A percentile compares a stretch with the other conserved stretches of the same genome.
Conservation (phyloP, 2,797 vertebrate genomes). For the Salarias fasciatus region DNA sequence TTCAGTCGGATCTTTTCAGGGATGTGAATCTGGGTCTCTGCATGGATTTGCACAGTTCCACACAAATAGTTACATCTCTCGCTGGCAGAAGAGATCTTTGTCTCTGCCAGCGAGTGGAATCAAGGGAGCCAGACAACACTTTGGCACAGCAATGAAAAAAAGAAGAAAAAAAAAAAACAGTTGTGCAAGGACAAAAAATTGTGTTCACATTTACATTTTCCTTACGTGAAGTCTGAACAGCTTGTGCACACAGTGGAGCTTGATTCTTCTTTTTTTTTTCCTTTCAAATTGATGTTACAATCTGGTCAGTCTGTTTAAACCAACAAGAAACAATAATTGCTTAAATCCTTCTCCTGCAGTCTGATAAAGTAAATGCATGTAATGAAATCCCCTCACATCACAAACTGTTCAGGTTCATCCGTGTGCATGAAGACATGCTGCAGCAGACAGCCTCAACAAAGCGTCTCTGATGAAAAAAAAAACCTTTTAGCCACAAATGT, state of each 20-base stretch:
- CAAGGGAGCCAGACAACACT: slow-evolving; percentile 36
- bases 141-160: slow-evolving; percentile 29
- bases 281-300: slow-evolving; percentile 9
- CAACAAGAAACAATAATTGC: slow-evolving; percentile 12
- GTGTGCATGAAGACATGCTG: no score
- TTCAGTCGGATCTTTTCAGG: neutral
- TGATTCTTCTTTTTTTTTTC: neutral
- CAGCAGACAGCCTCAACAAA: no score
- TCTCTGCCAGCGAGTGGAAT: slow-evolving; percentile 21
- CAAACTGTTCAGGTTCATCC: no score
- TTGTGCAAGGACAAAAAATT: slow-evolving; percentile 26
- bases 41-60: slow-evolving; percentile 1
- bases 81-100: slow-evolving; percentile 27
- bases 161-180: slow-evolving; percentile 30
- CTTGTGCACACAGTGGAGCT: slow-evolving; percentile 3
- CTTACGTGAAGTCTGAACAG: slow-evolving; percentile 24
- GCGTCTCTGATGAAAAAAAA: neutral
- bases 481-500: neutral
- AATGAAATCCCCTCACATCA: neutral
- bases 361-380: slow-evolving; percentile 11
- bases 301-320: slow-evolving; percentile 24
- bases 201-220: slow-evolving; percentile 40
- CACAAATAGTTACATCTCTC: slow-evolving; percentile 29
- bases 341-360: slow-evolving; percentile 1
- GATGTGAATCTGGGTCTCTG: slow-evolving; percentile 5